A percentile compares a stretch with the other conserved stretches of the same genome.
phyloP scores from a whole-genome alignment of 2,888 invertebrate species.

The Amphimallon solstitiale region DNA sequence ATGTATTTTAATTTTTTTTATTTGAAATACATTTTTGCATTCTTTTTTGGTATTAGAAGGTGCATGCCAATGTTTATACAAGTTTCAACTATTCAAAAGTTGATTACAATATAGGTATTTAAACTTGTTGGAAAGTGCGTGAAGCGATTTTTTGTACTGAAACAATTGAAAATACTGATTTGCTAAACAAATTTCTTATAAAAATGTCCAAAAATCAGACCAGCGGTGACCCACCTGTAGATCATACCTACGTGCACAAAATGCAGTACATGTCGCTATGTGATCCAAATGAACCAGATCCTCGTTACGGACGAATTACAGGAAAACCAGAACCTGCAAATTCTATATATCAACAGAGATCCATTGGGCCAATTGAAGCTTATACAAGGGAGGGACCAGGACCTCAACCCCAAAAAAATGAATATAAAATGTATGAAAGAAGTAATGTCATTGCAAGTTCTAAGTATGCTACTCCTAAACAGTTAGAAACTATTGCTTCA shows the following conservation, averaged over 20 bases:
- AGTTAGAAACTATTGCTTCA: conserved; percentile 68
- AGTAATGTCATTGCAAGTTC: conserved; percentile 81
- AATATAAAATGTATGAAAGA: conserved; percentile 74
- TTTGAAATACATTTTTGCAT: too few species aligned
- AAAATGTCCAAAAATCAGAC: conserved; percentile 37
- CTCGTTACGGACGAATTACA: conserved; percentile 60
- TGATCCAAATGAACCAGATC: conserved; percentile 52
- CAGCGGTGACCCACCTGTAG: conserved; percentile 48
- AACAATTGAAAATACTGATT: too few species aligned
- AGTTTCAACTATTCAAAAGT: too few species aligned
- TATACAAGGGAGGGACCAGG: conserved; percentile 66
- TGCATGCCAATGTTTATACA: too few species aligned
- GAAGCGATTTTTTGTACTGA: too few species aligned
- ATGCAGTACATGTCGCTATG: conserved; percentile 57
- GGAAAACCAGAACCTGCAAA: conserved; percentile 56
- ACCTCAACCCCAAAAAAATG: conserved; percentile 54
- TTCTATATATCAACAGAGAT: conserved; percentile 63
- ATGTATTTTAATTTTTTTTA: too few species aligned
- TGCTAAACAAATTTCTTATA: neutral
- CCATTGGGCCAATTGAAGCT: conserved; percentile 74
- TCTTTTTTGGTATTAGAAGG: too few species aligned
- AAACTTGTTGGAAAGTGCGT: too few species aligned
- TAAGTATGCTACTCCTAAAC: conserved; percentile 81
- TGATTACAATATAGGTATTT: too few species aligned
- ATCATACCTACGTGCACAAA: conserved; percentile 56